These are phyloP conservation scores for Gallinago nigripennis DNA, from an alignment of 2,797 vertebrate genomes.

Conservation along the genomic window DNA sequence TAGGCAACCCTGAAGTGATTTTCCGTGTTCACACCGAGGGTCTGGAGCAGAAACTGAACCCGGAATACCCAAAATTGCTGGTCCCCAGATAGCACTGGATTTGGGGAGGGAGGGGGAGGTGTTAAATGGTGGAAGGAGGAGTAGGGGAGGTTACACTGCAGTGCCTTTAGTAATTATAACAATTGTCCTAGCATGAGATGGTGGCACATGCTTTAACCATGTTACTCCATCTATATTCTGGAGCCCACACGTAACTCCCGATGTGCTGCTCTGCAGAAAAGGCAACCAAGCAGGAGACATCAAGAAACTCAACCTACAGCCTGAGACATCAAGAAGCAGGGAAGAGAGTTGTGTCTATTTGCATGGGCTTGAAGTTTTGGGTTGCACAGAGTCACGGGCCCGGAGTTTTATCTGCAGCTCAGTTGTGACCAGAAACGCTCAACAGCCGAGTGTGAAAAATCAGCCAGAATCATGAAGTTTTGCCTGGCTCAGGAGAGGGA, in stretches of 20 bases:
- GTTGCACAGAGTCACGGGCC: neutral
- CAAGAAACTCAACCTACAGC: neutral
- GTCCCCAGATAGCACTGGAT: neutral
- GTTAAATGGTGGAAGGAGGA: neutral
- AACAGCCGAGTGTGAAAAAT: constrained; percentile 44
- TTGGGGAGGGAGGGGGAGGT: accelerated
- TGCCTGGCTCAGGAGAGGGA: constrained; percentile 63
- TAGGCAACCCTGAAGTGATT: neutral
- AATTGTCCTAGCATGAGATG: neutral
- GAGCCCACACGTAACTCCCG: neutral
- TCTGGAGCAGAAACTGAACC: neutral
- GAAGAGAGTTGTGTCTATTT: neutral
- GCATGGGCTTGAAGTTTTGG: neutral
- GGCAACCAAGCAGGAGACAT: neutral
- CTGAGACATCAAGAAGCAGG: neutral
- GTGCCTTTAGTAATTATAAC: neutral
- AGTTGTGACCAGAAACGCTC: neutral
- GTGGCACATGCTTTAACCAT: neutral
- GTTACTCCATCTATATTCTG: neutral
- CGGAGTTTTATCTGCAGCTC: neutral
- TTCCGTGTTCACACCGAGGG: neutral
- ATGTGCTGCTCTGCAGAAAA: neutral
- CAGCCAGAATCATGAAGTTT: constrained; percentile 54
- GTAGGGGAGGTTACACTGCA: neutral
- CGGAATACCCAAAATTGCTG: neutral